These are phyloP conservation scores for Opisthocomus hoazin DNA, from an alignment of 2,113 vertebrate genomes.

Conservation along the genomic window DNA sequence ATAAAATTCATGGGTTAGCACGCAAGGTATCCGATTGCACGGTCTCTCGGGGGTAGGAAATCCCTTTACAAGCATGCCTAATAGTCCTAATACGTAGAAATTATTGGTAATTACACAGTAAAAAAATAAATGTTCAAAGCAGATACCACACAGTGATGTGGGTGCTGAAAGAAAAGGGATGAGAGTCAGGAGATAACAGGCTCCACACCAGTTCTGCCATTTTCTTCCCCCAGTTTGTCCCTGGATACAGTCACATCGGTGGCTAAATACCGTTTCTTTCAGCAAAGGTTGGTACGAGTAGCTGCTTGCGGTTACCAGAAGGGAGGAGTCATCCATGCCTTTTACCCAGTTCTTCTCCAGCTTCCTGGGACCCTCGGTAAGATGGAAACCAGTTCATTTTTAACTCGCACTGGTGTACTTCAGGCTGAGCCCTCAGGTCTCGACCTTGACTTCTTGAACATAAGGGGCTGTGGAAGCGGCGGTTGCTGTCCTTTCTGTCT, in stretches of 20 bases:
- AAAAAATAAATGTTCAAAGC: background rate
- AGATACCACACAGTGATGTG: background rate
- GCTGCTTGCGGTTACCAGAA: background rate
- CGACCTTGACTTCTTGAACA: background rate
- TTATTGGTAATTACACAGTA: background rate
- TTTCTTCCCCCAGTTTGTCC: background rate
- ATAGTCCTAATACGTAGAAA: background rate
- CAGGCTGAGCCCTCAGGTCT: background rate
- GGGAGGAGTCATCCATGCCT: fast-evolving
- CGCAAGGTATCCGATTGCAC: background rate
- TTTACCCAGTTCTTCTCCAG: background rate
- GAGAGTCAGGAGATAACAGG: background rate
- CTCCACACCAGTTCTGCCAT: background rate
- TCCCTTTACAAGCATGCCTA: slow-evolving; percentile 10
- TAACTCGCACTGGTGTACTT: background rate
- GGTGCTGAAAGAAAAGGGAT: background rate
- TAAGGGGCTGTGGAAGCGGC: fast-evolving
- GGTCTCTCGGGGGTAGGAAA: background rate
- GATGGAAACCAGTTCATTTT: background rate
- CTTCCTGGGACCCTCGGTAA: background rate
- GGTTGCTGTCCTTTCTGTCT: background rate
- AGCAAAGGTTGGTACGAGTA: background rate
- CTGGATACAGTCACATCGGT: background rate
- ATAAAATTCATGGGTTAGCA: slow-evolving; percentile 25
- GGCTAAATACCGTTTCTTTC: background rate